Evolutionary conservation across 2,113 vertebrate genomes (phyloP).

Genomic region (Nycticorax nycticorax): DNA sequence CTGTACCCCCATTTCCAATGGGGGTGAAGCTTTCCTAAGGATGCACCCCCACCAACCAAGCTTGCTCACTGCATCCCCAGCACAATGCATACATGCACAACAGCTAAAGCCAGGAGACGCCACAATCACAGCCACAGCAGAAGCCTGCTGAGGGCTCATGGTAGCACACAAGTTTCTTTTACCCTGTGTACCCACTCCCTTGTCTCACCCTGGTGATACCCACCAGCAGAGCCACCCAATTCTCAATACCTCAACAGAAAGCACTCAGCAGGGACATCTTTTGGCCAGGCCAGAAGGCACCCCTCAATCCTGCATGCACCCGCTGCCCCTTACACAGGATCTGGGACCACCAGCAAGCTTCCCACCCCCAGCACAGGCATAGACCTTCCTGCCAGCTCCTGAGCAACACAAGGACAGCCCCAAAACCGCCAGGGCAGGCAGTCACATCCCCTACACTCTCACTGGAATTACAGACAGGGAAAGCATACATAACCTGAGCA

Average conservation of each 20-base stretch:
- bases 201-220: background rate
- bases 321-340: too few species aligned
- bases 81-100: rapidly evolving
- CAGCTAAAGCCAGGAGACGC: background rate
- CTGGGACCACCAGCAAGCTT: background rate
- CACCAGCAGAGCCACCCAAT: too few species aligned
- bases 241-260: background rate
- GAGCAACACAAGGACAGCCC: background rate
- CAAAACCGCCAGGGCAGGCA: background rate
- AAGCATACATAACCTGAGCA: rapidly evolving
- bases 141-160: background rate
- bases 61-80: background rate
- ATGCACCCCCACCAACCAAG: rapidly evolving
- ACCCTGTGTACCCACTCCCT: background rate
- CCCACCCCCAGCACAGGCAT: rapidly evolving
- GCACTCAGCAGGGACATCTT: rapidly evolving
- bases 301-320: rapidly evolving
- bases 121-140: too few species aligned
- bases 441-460: rapidly evolving
- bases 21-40: background rate
- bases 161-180: background rate
- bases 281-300: background rate
- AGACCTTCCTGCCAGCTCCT: background rate
- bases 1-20: rapidly evolving
- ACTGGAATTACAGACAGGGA: rapidly evolving